Percentiles rank a stretch among this genome's conserved stretches.
Conservation (phyloP, 2,888 invertebrate species). For the Actias luna region DNA sequence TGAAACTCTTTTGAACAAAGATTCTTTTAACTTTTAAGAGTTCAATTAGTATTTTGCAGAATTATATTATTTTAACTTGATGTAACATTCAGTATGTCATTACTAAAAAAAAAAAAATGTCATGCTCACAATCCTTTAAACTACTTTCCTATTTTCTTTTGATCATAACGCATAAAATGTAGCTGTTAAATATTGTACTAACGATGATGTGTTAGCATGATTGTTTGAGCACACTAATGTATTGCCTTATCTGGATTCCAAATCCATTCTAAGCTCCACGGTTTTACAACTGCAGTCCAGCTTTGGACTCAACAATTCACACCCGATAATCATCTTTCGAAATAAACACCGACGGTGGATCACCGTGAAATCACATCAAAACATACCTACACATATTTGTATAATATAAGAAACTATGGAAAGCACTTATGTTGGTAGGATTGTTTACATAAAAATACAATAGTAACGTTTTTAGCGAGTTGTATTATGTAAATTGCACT, state of each 20-base stretch:
- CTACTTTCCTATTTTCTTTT: too few species aligned
- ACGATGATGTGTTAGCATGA: constrained; percentile 7
- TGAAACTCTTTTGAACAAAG: too few species aligned
- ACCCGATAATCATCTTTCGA: constrained; percentile 73
- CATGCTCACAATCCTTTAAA: too few species aligned
- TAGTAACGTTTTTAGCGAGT: constrained; percentile 16
- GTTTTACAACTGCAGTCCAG: constrained; percentile 54
- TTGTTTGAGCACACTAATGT: background rate
- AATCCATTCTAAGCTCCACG: constrained; percentile 37
- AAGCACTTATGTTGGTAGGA: constrained; percentile 15
- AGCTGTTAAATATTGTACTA: background rate
- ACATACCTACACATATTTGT: constrained; percentile 22
- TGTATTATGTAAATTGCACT: constrained; percentile 19
- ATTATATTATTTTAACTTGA: background rate
- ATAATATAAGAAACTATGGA: constrained; percentile 14
- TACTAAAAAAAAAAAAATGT: background rate
- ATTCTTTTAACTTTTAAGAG: too few species aligned
- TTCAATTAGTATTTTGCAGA: background rate
- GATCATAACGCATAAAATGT: background rate
- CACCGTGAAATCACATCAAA: constrained; percentile 53
- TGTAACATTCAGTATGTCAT: background rate
- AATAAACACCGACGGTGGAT: constrained; percentile 59
- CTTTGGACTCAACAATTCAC: constrained; percentile 69
- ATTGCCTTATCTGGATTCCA: constrained; percentile 17
- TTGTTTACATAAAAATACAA: constrained; percentile 21